Base-by-base conservation (phyloP, 53 echinoderm and acorn worm genomes). In the Paracentrotus lividus region DNA sequence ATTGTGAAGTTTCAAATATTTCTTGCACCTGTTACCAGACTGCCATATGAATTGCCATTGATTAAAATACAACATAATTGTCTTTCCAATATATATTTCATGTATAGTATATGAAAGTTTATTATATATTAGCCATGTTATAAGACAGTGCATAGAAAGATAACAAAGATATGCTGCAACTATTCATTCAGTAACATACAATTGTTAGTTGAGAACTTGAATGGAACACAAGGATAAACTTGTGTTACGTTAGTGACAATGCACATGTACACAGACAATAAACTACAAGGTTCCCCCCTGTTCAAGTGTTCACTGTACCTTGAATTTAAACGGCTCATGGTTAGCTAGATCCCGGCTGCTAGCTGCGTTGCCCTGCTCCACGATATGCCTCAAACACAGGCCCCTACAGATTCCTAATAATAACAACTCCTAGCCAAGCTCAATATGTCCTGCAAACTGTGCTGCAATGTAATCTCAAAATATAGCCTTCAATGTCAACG, bases 321-420 rank as follows among this genome's bases (percentile, higher is more conserved):
- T 84, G 84, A 84, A 84, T 84, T 84, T 16, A 84, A 26, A 12
- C 84, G 45, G 49, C 84, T 84, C 84, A 84, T 84, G 49, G 84
- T 49, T 47, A 31, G 51, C 21, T 49, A 84, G 84, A 42, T 47
- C 45, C 84, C 49, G 49, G 49, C 84, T 51, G 84, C n/a, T 8
- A 27, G 49, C 84, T 51, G 84, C n/a, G n/a, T 51, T 47, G 84
- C 69, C 69, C 69, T 38, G 40, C 20, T 38, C 36, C 69, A 34
- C 14, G 69, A 69, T 36, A 27, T 69, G 16, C 69, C 69, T 38
- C 36, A 69, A 69, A 69, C 69, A 69, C 69, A 36, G 69, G 69
- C 69, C 40, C 69, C 69, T 38, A 69, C 69, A 5, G 34, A 38
- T 64, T 38, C 69, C 69, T 34, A 36, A 38, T 9, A 69, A 6